Conservation (phyloP, 2,113 vertebrate species). For the Bubalus kerabau region DNA sequence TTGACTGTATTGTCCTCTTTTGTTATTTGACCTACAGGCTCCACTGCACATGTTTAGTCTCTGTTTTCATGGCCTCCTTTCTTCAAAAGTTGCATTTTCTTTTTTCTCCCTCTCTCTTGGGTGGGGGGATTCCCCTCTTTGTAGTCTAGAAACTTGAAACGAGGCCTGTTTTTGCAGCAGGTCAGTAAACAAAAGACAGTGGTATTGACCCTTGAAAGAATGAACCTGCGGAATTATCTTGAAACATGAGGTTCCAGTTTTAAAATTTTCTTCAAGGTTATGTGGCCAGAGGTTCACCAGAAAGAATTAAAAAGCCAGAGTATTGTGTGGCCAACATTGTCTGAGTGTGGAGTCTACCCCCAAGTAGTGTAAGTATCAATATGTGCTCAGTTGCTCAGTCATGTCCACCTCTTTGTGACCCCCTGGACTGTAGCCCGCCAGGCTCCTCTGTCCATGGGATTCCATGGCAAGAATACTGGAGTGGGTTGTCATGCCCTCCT, state of each 20-base stretch:
- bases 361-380: background rate
- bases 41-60: background rate
- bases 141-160: background rate
- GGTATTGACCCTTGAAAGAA: background rate
- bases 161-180: background rate
- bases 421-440: too few relatives aligned
- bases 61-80: background rate
- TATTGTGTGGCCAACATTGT: background rate
- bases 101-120: background rate
- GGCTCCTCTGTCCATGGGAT: too few relatives aligned
- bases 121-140: background rate
- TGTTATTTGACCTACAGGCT: background rate
- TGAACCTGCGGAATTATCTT: background rate
- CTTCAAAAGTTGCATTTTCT: too few relatives aligned
- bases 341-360: background rate
- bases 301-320: background rate
- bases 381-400: too few relatives aligned
- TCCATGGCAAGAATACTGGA: too few relatives aligned
- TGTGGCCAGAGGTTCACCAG: background rate
- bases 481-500: too few relatives aligned
- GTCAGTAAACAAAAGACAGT: background rate
- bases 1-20: background rate
- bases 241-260: background rate
- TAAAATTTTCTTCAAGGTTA: background rate
- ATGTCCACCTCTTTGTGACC: too few relatives aligned